phyloP scores from a whole-genome alignment of 2,888 invertebrate species.

The Drosophila anomalata region DNA sequence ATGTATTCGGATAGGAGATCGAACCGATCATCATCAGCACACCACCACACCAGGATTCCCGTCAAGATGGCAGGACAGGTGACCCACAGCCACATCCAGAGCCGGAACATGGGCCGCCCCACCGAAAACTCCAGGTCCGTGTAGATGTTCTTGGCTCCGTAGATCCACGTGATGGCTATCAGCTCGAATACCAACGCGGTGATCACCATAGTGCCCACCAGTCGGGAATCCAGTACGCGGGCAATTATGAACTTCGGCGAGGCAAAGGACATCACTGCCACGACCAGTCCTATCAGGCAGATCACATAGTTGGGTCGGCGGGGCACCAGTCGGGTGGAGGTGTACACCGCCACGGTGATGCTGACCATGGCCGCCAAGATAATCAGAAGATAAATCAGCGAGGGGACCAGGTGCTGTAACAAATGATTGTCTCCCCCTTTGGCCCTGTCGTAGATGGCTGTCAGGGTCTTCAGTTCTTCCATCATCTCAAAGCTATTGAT shows the following conservation, averaged over 20 bases:
- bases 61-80: conserved; percentile 82
- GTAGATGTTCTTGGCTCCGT: conserved; percentile 83
- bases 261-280: conserved; percentile 80
- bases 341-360: conserved; percentile 82
- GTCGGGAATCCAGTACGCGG: conserved; percentile 81
- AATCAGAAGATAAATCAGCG: conserved; percentile 79
- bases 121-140: conserved; percentile 84
- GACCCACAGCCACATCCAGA: conserved; percentile 83
- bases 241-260: conserved; percentile 82
- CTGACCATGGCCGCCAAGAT: conserved; percentile 82
- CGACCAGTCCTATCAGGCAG: conserved; percentile 81
- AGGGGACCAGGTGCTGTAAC: conserved; percentile 77
- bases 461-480: conserved; percentile 82
- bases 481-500: conserved; percentile 72
- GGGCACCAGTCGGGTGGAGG: conserved; percentile 82
- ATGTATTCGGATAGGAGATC: conserved; percentile 79
- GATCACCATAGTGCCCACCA: conserved; percentile 82
- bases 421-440: conserved; percentile 56
- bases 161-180: conserved; percentile 83
- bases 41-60: conserved; percentile 84
- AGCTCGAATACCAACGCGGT: conserved; percentile 83
- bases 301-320: conserved; percentile 83
- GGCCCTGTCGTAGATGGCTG: conserved; percentile 82
- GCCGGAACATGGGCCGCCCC: conserved; percentile 83
- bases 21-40: conserved; percentile 81